Conservation (phyloP, 2,797 vertebrate genomes). For the Acanthis flammea region DNA sequence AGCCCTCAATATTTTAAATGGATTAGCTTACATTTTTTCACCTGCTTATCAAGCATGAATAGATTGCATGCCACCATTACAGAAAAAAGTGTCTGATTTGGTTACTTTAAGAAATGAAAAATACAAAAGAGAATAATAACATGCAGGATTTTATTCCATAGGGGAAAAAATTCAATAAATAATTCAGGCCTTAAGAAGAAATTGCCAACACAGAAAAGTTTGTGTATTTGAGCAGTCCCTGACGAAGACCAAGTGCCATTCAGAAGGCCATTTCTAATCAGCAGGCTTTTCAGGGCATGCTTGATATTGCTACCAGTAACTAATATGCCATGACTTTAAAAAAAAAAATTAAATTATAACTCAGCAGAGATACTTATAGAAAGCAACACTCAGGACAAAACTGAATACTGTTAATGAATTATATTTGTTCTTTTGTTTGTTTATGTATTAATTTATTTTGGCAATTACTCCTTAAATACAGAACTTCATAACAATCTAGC, state of each 20-base stretch:
- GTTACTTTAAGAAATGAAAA: background rate
- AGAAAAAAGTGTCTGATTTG: background rate
- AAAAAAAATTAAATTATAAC: background rate
- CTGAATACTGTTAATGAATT: background rate
- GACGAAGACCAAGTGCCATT: background rate
- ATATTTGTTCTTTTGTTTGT: background rate
- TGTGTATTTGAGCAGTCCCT: background rate
- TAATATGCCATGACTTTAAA: conserved; percentile 5
- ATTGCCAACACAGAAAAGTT: background rate
- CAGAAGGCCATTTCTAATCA: background rate
- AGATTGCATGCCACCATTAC: background rate
- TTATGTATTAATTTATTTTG: background rate
- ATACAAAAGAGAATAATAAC: background rate
- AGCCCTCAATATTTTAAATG: background rate
- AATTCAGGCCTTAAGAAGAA: background rate
- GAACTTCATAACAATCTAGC: background rate
- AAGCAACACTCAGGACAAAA: background rate
- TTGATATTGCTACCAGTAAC: conserved; percentile 4
- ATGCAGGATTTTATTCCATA: background rate
- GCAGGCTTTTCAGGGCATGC: background rate
- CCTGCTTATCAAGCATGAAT: background rate
- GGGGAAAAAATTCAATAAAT: background rate
- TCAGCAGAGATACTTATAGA: background rate
- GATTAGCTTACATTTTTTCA: background rate
- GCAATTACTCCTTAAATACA: background rate